These are phyloP conservation scores for Phalacrocorax brasilianus DNA, from an alignment of 2,113 vertebrate species.

Conservation along the genomic window DNA sequence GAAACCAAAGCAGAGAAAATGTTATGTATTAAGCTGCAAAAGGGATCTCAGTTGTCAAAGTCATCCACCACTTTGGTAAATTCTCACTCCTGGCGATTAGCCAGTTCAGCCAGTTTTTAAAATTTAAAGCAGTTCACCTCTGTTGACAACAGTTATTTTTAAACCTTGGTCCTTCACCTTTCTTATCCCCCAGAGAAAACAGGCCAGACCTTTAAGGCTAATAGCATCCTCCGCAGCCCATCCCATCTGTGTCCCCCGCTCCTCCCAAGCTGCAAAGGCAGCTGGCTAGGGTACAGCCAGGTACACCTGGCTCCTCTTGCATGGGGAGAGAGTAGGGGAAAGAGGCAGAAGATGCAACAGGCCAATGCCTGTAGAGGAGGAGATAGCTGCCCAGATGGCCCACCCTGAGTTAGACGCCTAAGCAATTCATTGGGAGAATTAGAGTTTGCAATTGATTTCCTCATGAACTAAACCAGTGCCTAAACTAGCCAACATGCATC, in stretches of 20 bases:
- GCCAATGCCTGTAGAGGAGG: neutral
- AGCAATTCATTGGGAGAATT: neutral
- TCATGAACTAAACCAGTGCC: neutral
- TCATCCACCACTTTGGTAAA: neutral
- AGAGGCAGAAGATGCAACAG: neutral
- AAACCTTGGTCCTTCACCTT: neutral
- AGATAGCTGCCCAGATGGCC: neutral
- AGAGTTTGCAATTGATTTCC: neutral
- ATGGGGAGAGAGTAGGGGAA: neutral
- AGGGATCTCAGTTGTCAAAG: conserved; percentile 3
- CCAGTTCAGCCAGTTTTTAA: neutral
- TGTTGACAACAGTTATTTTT: neutral
- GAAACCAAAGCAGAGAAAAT: neutral
- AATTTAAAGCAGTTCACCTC: neutral
- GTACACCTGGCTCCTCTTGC: neutral
- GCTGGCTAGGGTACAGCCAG: neutral
- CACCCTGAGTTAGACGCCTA: neutral
- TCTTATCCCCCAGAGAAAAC: neutral
- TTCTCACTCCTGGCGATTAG: neutral
- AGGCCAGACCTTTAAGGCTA: neutral
- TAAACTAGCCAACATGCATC: neutral
- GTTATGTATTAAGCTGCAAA: neutral
- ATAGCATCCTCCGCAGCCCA: neutral
- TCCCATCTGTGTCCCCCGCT: neutral
- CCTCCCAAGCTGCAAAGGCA: accelerated